A percentile compares a stretch with the other conserved stretches of the same genome.
Conservation (phyloP, 2,113 vertebrate genomes). For the Tachycineta bicolor region DNA sequence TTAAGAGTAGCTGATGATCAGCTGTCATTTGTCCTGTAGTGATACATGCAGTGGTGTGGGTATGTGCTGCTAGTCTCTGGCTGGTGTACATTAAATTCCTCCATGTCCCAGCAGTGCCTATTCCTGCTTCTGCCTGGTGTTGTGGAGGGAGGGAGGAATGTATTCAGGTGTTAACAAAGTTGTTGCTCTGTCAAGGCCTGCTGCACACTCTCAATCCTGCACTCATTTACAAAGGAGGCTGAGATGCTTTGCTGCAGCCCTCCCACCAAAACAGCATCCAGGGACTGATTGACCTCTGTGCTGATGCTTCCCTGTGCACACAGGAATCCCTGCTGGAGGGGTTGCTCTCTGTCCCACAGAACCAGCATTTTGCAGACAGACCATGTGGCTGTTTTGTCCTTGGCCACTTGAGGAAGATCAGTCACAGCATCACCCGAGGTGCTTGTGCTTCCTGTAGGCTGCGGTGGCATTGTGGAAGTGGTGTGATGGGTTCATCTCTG, state of each 20-base stretch:
- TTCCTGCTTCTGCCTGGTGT: fast-evolving
- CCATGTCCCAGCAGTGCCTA: neutral
- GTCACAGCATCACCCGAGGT: neutral
- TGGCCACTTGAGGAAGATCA: neutral
- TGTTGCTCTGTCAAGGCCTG: neutral
- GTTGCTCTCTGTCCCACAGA: neutral
- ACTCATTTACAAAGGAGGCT: neutral
- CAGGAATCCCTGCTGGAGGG: neutral
- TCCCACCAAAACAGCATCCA: neutral
- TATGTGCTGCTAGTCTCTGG: neutral
- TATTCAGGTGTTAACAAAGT: neutral
- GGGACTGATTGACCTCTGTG: neutral
- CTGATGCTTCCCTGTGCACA: neutral
- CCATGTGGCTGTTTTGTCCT: neutral
- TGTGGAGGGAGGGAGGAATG: neutral
- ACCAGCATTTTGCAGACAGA: neutral
- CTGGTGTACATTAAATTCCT: neutral
- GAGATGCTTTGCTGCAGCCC: neutral
- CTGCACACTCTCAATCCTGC: fast-evolving
- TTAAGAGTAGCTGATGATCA: neutral
- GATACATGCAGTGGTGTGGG: neutral
- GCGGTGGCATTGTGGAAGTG: neutral
- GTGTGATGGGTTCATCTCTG: neutral
- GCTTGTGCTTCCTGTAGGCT: neutral
- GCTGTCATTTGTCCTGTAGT: neutral